A percentile compares a stretch with the other conserved stretches of the same genome.
Evolutionary conservation across 2,113 vertebrate genomes (phyloP).

Genomic region (human (Homo sapiens)): DNA sequence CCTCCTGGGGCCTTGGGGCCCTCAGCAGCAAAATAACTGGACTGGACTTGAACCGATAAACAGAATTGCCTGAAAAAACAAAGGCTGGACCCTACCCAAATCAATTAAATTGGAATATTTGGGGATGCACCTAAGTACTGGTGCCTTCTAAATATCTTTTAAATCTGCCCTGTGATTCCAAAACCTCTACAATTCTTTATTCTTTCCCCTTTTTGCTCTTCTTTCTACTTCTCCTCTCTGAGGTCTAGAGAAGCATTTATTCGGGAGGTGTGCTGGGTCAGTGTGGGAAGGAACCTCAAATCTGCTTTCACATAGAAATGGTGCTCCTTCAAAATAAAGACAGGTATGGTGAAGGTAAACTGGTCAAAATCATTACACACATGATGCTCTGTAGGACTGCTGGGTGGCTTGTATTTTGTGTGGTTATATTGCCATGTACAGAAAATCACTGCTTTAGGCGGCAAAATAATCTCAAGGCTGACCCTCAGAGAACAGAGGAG

Average conservation of each 20-base stretch:
- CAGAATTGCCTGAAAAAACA: neutral
- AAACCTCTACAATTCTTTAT: neutral
- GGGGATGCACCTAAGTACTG: neutral
- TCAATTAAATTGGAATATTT: neutral
- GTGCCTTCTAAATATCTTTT: neutral
- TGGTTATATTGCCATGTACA: neutral
- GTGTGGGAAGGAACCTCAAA: neutral
- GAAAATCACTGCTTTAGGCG: neutral
- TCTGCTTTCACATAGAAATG: neutral
- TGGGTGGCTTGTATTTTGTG: accelerated
- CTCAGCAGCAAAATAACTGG: neutral
- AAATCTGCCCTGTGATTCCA: neutral
- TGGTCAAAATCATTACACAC: neutral
- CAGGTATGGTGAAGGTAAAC: neutral
- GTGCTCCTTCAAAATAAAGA: neutral
- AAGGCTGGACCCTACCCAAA: neutral
- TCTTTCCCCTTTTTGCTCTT: neutral
- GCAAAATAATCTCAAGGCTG: neutral
- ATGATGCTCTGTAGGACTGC: accelerated
- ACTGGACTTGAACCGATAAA: neutral
- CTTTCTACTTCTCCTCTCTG: neutral
- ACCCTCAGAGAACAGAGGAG: neutral
- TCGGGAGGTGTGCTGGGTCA: neutral
- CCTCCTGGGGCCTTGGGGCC: neutral
- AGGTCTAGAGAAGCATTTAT: neutral